Evolutionary conservation across 2,888 invertebrate species (phyloP).

Genomic region (Tinea trinotella): DNA sequence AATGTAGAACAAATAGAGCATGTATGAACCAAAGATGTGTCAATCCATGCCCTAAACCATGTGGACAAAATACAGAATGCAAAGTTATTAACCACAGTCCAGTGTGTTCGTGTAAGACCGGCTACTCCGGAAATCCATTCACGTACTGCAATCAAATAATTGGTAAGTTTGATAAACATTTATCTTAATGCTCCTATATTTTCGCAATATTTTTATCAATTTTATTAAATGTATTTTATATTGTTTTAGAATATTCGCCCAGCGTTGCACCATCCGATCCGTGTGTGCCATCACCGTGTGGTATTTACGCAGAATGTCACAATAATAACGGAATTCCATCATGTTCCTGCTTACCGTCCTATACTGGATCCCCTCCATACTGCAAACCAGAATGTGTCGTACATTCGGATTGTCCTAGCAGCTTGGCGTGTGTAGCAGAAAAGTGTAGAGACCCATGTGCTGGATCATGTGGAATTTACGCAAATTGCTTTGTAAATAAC

Average conservation of each 20-base stretch:
- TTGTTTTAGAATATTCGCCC: slow-evolving; percentile 39
- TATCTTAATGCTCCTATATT: slow-evolving; percentile 1
- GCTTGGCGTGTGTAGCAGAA: slow-evolving; percentile 77
- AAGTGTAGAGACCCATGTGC: slow-evolving; percentile 81
- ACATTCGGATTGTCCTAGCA: slow-evolving; percentile 75
- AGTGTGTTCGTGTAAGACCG: slow-evolving; percentile 78
- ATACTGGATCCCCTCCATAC: slow-evolving; percentile 76
- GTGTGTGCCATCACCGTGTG: slow-evolving; percentile 83
- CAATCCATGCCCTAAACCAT: slow-evolving; percentile 79
- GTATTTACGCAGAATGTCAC: slow-evolving; percentile 80
- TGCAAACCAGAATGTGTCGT: slow-evolving; percentile 78
- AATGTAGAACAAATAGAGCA: slow-evolving; percentile 76
- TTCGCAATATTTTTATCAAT: background rate
- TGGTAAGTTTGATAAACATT: slow-evolving; percentile 53
- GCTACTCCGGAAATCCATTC: slow-evolving; percentile 79
- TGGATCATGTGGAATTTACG: slow-evolving; percentile 77
- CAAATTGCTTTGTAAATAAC: slow-evolving; percentile 78
- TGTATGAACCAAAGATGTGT: slow-evolving; percentile 78
- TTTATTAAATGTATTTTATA: background rate
- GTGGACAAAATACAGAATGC: slow-evolving; percentile 78
- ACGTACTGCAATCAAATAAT: slow-evolving; percentile 71
- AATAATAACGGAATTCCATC: slow-evolving; percentile 78
- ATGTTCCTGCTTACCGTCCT: slow-evolving; percentile 78
- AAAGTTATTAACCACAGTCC: slow-evolving; percentile 81
- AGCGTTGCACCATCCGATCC: slow-evolving; percentile 68